phyloP scores from a whole-genome alignment of 2,797 vertebrate species.

The Gymnothorax reevesii region DNA sequence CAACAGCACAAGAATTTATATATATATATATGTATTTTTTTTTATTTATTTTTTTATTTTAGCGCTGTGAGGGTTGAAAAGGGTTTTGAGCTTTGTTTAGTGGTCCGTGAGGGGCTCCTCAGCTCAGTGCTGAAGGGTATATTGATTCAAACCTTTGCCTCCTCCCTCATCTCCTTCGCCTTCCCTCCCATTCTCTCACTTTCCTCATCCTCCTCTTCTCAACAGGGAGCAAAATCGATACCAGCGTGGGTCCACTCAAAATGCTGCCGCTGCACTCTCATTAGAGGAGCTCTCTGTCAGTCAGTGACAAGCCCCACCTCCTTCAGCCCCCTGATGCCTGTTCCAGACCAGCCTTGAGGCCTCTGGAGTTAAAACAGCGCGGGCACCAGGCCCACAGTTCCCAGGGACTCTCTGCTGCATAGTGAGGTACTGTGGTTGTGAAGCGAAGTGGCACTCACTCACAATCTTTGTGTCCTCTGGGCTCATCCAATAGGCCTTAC shows the following conservation, averaged over 20 bases:
- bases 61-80: too few relatives aligned
- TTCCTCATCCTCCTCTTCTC: constrained; percentile 16
- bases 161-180: background rate
- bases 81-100: too few relatives aligned
- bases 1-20: too few relatives aligned
- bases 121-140: too few relatives aligned
- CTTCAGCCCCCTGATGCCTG: background rate
- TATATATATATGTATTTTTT: too few relatives aligned
- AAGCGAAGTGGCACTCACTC: background rate
- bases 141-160: background rate
- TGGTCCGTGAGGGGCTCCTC: too few relatives aligned
- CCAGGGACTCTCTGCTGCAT: background rate
- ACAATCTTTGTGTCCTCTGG: background rate
- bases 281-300: constrained; percentile 40
- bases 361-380: background rate
- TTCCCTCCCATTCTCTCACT: background rate
- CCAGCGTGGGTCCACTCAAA: constrained; percentile 48
- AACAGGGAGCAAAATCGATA: constrained; percentile 37
- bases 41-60: too few relatives aligned
- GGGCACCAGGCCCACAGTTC: background rate
- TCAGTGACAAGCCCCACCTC: background rate
- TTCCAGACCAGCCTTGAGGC: background rate
- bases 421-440: background rate
- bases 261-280: constrained; percentile 32
- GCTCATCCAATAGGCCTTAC: background rate